These are phyloP conservation scores for Dasyprocta punctata DNA, from an alignment of 2,113 vertebrate species.

Conservation along the genomic window DNA sequence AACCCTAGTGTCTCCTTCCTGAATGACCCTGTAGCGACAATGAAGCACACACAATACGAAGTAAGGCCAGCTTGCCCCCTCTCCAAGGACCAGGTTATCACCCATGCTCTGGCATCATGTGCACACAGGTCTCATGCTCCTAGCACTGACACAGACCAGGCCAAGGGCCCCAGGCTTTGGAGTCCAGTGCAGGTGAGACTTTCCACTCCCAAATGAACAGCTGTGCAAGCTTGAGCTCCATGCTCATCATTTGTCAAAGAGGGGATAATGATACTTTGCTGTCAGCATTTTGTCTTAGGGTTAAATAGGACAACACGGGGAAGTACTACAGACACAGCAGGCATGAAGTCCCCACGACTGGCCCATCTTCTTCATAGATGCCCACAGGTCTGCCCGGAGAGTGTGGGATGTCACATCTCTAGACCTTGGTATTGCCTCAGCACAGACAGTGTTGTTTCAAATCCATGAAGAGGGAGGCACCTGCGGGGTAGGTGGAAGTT, in stretches of 20 bases:
- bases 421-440: background rate
- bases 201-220: background rate
- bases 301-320: background rate
- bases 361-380: no score
- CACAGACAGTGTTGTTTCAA: background rate
- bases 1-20: background rate
- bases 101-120: background rate
- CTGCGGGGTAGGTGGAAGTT: background rate
- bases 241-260: background rate
- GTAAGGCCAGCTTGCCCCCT: background rate
- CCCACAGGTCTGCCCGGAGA: fast-evolving
- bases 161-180: background rate
- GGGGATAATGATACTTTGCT: background rate
- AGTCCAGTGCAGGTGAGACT: background rate
- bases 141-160: background rate
- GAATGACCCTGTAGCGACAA: background rate
- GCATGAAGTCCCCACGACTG: background rate
- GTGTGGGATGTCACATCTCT: background rate
- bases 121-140: background rate
- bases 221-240: background rate
- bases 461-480: background rate
- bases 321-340: background rate
- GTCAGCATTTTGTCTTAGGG: background rate
- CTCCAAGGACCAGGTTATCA: background rate
- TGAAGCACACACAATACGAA: fast-evolving